Conservation (phyloP, 1,140 invertebrate species). For the Drosophila lacteicornis region DNA sequence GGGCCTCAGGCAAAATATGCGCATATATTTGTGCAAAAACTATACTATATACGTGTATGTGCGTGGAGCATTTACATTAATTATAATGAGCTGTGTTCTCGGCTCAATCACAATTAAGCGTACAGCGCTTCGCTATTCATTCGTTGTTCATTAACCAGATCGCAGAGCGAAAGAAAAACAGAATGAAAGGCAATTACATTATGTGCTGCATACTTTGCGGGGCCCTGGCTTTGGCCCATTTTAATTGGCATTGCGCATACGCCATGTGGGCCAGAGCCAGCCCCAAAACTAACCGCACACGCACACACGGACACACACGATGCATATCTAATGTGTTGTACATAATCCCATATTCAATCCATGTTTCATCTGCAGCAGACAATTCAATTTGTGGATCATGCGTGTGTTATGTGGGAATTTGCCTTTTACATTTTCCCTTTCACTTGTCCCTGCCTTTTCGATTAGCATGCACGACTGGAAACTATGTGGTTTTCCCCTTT, state of each 20-base stretch:
- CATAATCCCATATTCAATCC: constrained; percentile 60
- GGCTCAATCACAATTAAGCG: constrained; percentile 53
- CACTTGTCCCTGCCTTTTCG: not conserved
- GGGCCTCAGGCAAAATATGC: constrained; percentile 38
- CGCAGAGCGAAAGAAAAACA: constrained; percentile 27
- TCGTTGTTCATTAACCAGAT: constrained; percentile 67
- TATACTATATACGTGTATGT: constrained; percentile 2
- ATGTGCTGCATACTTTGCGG: constrained; percentile 66
- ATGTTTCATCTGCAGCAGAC: constrained; percentile 59
- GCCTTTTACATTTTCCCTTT: constrained; percentile 4
- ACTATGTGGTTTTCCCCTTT: constrained; percentile 16
- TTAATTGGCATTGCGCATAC: constrained; percentile 70
- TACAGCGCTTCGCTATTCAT: constrained; percentile 14
- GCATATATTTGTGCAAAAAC: constrained; percentile 48
- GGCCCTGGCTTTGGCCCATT: constrained; percentile 23
- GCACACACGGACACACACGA: constrained; percentile 1
- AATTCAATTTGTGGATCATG: constrained; percentile 59
- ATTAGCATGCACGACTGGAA: constrained; percentile 27
- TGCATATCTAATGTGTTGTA: constrained; percentile 29
- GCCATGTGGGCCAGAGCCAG: constrained; percentile 23
- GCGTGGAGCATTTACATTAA: constrained; percentile 63
- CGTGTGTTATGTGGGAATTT: constrained; percentile 42
- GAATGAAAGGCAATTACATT: constrained; percentile 42
- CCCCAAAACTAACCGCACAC: constrained; percentile 23
- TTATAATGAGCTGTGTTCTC: constrained; percentile 55